phyloP scores from a whole-genome alignment of 2,113 vertebrate genomes.

The Gallinago paraguaiae region DNA sequence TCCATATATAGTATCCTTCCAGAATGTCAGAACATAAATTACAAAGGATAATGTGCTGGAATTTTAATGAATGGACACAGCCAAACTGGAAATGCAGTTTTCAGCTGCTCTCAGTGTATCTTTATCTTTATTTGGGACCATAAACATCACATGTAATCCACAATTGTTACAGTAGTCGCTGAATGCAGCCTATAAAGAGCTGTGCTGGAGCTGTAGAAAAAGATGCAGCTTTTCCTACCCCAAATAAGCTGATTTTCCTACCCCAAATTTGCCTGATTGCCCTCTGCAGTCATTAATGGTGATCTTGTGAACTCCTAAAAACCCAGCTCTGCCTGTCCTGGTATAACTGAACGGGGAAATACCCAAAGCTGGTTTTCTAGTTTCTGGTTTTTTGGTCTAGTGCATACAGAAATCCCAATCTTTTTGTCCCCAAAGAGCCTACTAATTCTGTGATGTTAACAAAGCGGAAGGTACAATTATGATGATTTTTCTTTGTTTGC shows the following conservation, averaged over 20 bases:
- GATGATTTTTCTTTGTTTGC: background rate
- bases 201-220: background rate
- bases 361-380: background rate
- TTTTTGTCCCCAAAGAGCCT: background rate
- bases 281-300: background rate
- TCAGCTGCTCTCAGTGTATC: background rate
- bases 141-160: background rate
- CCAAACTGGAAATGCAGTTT: background rate
- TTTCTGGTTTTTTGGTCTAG: background rate
- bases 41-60: background rate
- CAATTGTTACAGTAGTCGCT: background rate
- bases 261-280: background rate
- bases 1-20: background rate
- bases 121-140: background rate
- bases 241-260: background rate
- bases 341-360: background rate
- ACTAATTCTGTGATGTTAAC: background rate
- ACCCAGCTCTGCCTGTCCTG: background rate
- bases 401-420: fast-evolving
- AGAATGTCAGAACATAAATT: background rate
- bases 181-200: background rate
- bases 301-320: background rate
- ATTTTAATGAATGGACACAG: background rate
- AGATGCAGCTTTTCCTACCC: background rate
- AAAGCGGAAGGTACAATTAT: background rate